These are phyloP conservation scores for Agelastica alni DNA, from an alignment of 2,888 invertebrate genomes.

Conservation along the genomic window DNA sequence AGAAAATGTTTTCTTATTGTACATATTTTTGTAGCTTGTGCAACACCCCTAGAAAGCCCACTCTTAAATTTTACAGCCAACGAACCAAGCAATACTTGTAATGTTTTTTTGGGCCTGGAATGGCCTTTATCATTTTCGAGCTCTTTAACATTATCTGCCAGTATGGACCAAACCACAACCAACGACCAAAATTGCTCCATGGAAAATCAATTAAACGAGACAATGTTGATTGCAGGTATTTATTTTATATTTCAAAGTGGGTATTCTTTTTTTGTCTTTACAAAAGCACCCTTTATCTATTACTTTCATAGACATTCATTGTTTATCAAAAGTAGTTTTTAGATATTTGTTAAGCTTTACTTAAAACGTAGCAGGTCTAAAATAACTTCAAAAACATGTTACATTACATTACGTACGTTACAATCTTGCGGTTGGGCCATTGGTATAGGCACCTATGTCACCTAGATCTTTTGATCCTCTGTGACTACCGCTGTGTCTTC, in stretches of 20 bases:
- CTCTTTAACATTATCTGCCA: slow-evolving; percentile 26
- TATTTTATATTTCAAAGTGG: neutral
- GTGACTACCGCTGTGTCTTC: too few relatives aligned
- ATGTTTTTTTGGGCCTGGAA: slow-evolving; percentile 53
- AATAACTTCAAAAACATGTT: too few relatives aligned
- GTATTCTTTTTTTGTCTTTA: neutral
- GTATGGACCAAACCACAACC: slow-evolving; percentile 21
- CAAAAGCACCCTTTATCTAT: too few relatives aligned
- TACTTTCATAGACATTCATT: too few relatives aligned
- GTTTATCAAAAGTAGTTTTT: too few relatives aligned
- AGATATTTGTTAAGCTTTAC: too few relatives aligned
- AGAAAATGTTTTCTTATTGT: too few relatives aligned
- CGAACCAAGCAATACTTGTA: slow-evolving; percentile 38
- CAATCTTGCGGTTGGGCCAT: too few relatives aligned
- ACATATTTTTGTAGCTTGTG: slow-evolving; percentile 45
- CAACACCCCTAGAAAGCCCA: slow-evolving; percentile 49
- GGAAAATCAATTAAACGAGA: slow-evolving; percentile 40
- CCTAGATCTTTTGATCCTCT: too few relatives aligned
- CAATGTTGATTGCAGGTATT: slow-evolving; percentile 48
- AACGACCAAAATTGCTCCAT: slow-evolving; percentile 24
- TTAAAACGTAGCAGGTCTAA: too few relatives aligned
- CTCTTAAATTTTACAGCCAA: slow-evolving; percentile 45
- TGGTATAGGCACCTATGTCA: too few relatives aligned
- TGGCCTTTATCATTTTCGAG: slow-evolving; percentile 49
- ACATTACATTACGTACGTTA: too few relatives aligned